These are phyloP conservation scores for Macrotis lagotis DNA, from an alignment of 2,113 vertebrate genomes.

Conservation along the genomic window DNA sequence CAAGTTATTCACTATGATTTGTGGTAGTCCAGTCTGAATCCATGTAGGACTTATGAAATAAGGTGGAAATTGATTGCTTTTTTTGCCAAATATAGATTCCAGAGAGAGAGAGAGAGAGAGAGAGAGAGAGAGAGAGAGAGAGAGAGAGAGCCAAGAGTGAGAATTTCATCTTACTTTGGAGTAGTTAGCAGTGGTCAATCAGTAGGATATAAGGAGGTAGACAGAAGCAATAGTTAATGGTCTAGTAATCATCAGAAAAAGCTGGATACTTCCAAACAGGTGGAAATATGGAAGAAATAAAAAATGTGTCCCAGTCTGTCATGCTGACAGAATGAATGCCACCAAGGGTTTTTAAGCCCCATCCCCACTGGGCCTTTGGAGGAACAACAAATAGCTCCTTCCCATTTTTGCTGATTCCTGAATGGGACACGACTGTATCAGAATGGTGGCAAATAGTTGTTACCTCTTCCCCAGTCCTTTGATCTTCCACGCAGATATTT, in stretches of 20 bases:
- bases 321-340: background rate
- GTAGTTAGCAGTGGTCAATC: background rate
- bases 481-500: background rate
- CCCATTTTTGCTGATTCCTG: background rate
- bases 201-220: background rate
- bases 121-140: no score
- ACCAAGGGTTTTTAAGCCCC: background rate
- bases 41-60: background rate
- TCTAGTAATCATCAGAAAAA: background rate
- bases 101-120: no score
- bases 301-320: background rate
- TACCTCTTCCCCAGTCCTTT: background rate
- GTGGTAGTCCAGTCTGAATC: background rate
- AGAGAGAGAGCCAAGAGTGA: background rate
- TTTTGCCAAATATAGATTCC: background rate
- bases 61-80: background rate
- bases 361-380: background rate
- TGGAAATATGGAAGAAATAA: no score
- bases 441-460: background rate
- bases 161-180: background rate
- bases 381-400: background rate
- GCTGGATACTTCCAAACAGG: background rate
- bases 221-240: background rate
- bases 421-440: background rate
- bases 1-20: background rate